Evolutionary conservation across 2,888 invertebrate genomes (phyloP).

Genomic region (Amphipoea lucens): DNA sequence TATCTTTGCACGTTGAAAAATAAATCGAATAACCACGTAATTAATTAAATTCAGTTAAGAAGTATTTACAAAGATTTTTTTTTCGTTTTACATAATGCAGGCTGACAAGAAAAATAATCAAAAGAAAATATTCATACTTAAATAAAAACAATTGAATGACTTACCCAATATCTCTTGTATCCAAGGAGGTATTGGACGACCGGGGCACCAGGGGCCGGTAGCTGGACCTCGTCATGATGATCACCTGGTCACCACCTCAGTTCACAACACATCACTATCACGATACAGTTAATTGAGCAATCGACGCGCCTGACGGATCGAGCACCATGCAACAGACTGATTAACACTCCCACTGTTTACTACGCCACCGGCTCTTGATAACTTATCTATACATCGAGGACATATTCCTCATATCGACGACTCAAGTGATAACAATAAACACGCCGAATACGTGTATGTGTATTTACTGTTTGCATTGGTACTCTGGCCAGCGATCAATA

Average conservation of each 20-base stretch:
- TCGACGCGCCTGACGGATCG: conserved; percentile 75
- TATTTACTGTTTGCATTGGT: conserved; percentile 76
- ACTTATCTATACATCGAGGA: conserved; percentile 77
- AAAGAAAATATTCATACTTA: not conserved
- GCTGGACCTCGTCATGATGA: conserved; percentile 85
- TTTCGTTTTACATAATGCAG: not conserved
- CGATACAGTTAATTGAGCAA: conserved; percentile 72
- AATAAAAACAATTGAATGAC: conserved; percentile 59
- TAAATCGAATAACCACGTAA: not conserved
- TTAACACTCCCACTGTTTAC: conserved; percentile 75
- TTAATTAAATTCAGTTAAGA: not conserved
- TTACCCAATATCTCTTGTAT: conserved; percentile 84
- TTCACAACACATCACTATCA: conserved; percentile 65
- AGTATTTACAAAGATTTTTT: not conserved
- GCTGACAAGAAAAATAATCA: not conserved
- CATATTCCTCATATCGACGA: conserved; percentile 60
- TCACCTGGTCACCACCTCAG: conserved; percentile 48
- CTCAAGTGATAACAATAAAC: conserved; percentile 68
- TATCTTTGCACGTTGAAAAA: conserved; percentile 7
- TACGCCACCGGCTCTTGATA: conserved; percentile 67
- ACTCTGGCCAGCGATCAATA: conserved; percentile 82
- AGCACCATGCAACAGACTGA: conserved; percentile 78
- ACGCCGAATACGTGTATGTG: conserved; percentile 74
- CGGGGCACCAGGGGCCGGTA: conserved; percentile 86
- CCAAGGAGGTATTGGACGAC: conserved; percentile 84